Conservation (phyloP, 2,113 vertebrate genomes). For the Sebastes fasciatus region DNA sequence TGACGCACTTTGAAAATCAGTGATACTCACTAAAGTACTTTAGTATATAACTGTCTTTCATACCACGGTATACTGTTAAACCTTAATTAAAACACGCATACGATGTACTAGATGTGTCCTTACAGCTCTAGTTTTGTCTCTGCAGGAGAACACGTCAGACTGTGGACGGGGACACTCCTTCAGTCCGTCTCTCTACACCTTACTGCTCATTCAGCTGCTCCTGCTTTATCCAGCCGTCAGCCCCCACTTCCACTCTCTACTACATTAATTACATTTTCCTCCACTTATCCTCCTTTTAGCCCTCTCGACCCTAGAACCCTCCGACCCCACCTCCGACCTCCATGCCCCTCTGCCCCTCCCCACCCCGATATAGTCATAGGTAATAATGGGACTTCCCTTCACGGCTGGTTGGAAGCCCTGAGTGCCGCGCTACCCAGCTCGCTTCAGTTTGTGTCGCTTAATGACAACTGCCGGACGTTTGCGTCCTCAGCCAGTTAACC, state of each 20-base stretch:
- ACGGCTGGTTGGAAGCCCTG: slow-evolving; percentile 79
- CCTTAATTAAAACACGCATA: background rate
- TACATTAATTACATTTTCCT: slow-evolving; percentile 77
- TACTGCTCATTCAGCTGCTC: slow-evolving; percentile 92
- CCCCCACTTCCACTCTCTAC: slow-evolving; percentile 67
- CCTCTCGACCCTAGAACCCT: slow-evolving; percentile 30
- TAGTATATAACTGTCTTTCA: too few species aligned
- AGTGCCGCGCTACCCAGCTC: slow-evolving; percentile 83
- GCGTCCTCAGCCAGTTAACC: slow-evolving; percentile 75
- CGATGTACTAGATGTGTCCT: background rate
- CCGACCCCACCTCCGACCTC: slow-evolving; percentile 17
- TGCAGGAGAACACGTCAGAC: slow-evolving; percentile 97
- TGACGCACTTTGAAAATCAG: too few species aligned
- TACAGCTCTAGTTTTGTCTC: slow-evolving; percentile 12
- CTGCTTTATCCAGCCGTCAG: slow-evolving; percentile 86
- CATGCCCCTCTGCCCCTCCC: slow-evolving; percentile 21
- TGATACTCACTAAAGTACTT: too few species aligned
- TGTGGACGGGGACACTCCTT: slow-evolving; percentile 95
- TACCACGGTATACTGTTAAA: too few species aligned
- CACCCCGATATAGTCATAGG: slow-evolving; percentile 77
- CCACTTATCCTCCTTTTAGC: slow-evolving; percentile 40
- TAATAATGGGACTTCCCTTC: slow-evolving; percentile 82
- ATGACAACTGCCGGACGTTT: slow-evolving; percentile 87
- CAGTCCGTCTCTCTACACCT: slow-evolving; percentile 88
- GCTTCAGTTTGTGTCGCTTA: slow-evolving; percentile 88